Evolutionary conservation across 2,113 vertebrate species (phyloP), one percentile per base, ranked within the genome.

Genomic region (Petroica traversi): DNA sequence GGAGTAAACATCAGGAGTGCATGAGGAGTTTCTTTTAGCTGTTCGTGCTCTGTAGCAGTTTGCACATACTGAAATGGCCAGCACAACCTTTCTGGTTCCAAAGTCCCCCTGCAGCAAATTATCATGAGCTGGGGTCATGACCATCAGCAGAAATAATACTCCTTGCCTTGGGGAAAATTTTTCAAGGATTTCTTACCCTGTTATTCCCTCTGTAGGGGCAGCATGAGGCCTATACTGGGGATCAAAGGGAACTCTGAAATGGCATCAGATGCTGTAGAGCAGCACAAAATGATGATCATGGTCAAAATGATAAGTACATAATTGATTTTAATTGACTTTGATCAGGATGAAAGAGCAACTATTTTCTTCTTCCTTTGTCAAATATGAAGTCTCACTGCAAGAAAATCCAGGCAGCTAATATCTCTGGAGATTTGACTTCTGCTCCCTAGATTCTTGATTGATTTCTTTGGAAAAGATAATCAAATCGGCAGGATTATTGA

Each of bases 31-130:
- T 68, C 41, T 66, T 85, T 55, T 59, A 55, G 36, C 63, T 83
- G 19, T n/a, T 93, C 33, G 52, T 82, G 54, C 31, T 43, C 59
- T 40, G 8, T 34, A 55, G 36, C 14, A 66, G 33, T 64, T 61
- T 82, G 68, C 64, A 73, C 46, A 88, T 9, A 3, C 58, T 58
- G 81, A 75, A 82, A 46, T 31, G 46, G 54, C 67, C 87, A 93
- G 43, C 0, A 0, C 46, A 92, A 80, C 55, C 33, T 79, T 91
- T 66, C 85, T 1, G 1, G 34, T 89, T 95, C 89, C 88, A 76
- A 92, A 95, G 94, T 95, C 19, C 14, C 77, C 80, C 45, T 78
- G 68, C 15, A 71, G 83, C 52, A 97, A 91, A 95, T 76, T 58
- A 36, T 43, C 38, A 40, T 49, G 46, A 90, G 33, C 58, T 0